Percentiles rank a stretch among this genome's conserved stretches.
phyloP scores from a whole-genome alignment of 2,888 invertebrate species.

The Bellardia pandia region DNA sequence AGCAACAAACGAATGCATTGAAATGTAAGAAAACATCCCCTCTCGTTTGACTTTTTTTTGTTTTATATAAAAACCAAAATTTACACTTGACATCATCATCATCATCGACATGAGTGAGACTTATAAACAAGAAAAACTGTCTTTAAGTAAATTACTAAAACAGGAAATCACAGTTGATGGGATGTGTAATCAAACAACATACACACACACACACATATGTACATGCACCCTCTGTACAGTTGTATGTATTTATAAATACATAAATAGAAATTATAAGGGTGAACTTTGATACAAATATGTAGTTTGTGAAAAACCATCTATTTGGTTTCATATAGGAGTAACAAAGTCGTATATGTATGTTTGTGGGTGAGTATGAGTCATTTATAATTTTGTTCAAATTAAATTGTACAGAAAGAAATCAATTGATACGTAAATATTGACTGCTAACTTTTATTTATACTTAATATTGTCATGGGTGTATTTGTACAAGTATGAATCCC shows the following conservation, averaged over 20 bases:
- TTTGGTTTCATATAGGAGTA: not conserved
- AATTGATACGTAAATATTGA: constrained; percentile 67
- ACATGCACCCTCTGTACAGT: not conserved
- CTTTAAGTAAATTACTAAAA: constrained; percentile 45
- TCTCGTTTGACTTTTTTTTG: not conserved
- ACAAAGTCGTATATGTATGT: not conserved
- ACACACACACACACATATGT: not conserved
- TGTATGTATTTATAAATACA: not conserved
- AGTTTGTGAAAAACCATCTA: not conserved
- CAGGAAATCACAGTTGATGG: constrained; percentile 45
- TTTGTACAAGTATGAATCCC: constrained; percentile 26
- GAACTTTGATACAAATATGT: constrained; percentile 27
- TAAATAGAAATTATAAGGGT: constrained; percentile 32
- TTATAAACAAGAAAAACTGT: constrained; percentile 40
- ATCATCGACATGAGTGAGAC: constrained; percentile 19
- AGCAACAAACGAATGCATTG: constrained; percentile 17
- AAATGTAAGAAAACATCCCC: constrained; percentile 37
- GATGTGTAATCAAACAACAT: constrained; percentile 28
- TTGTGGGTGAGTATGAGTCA: constrained; percentile 55
- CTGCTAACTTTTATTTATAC: constrained; percentile 28
- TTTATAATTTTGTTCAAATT: constrained; percentile 59
- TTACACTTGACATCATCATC: constrained; percentile 66
- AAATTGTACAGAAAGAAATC: constrained; percentile 66
- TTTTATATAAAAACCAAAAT: constrained; percentile 39
- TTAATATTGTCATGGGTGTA: not conserved